A percentile compares a stretch with the other conserved stretches of the same genome.
Conservation (phyloP, 1,140 invertebrate species). For the Liolophura sinensis region DNA sequence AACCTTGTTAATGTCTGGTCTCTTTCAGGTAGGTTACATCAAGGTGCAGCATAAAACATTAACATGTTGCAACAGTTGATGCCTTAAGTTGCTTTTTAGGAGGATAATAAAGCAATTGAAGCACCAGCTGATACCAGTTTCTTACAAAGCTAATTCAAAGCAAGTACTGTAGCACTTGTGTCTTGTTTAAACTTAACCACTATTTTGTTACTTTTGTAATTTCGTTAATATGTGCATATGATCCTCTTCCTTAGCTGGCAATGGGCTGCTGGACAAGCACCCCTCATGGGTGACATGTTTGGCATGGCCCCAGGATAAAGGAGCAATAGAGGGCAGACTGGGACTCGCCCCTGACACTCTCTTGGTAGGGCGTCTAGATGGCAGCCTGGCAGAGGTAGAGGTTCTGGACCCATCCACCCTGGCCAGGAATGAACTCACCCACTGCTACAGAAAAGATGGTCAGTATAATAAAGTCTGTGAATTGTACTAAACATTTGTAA, state of each 20-base stretch:
- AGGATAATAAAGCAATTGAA: no score
- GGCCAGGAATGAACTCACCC: slow-evolving; percentile 57
- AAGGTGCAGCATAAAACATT: background rate
- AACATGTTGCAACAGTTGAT: background rate
- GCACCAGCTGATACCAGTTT: no score
- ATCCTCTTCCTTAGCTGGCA: slow-evolving; percentile 57
- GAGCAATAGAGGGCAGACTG: slow-evolving; percentile 44
- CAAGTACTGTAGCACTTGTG: no score
- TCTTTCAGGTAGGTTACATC: slow-evolving; percentile 51
- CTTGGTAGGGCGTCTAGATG: slow-evolving; percentile 65
- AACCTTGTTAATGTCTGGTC: slow-evolving; percentile 67
- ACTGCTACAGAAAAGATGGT: slow-evolving; percentile 60
- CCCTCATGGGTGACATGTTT: slow-evolving; percentile 60
- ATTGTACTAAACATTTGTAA: background rate
- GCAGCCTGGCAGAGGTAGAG: slow-evolving; percentile 56
- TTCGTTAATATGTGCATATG: slow-evolving; percentile 18
- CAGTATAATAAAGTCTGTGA: slow-evolving; percentile 18
- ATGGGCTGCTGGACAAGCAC: slow-evolving; percentile 53
- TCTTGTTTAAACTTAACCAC: no score
- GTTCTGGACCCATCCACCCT: slow-evolving; percentile 46
- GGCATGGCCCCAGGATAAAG: slow-evolving; percentile 59
- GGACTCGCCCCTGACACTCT: slow-evolving; percentile 57
- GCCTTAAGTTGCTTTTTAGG: slow-evolving; percentile 1
- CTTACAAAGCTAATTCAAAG: no score
- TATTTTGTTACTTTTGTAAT: no score